A percentile compares a stretch with the other conserved stretches of the same genome.
Conservation (phyloP, 2,888 invertebrate species). For the Notodonta dromedarius region DNA sequence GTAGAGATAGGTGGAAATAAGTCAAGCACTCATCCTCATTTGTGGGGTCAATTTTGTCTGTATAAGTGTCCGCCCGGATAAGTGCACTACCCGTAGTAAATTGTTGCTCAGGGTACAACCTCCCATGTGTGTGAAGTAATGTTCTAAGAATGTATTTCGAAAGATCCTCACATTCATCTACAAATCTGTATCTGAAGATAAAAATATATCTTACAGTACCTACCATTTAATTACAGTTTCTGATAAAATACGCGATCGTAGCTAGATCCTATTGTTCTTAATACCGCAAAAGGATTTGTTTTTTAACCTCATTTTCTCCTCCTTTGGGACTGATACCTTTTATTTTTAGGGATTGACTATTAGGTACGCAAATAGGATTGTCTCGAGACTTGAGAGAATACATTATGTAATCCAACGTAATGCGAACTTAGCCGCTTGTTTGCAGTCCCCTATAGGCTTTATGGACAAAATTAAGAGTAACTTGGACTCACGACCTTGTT, state of each 20-base stretch:
- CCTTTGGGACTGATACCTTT: slow-evolving; percentile 36
- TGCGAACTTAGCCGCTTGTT: slow-evolving; percentile 39
- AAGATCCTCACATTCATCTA: no score
- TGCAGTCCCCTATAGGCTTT: slow-evolving; percentile 41
- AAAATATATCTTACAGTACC: background rate
- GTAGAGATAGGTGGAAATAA: no score
- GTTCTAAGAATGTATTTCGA: no score
- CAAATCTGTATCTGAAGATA: background rate
- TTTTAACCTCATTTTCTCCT: slow-evolving; percentile 42
- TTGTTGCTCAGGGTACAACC: no score
- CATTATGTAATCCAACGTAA: slow-evolving; percentile 43
- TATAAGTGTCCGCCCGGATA: no score
- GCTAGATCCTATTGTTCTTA: slow-evolving; percentile 23
- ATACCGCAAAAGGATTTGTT: slow-evolving; percentile 39
- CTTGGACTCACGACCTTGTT: slow-evolving; percentile 10
- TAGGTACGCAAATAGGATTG: slow-evolving; percentile 43
- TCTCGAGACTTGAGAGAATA: slow-evolving; percentile 31
- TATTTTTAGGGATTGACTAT: slow-evolving; percentile 36
- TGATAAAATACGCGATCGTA: background rate
- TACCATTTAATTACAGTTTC: background rate
- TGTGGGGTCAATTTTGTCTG: no score
- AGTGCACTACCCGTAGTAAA: no score
- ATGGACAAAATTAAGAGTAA: slow-evolving; percentile 26
- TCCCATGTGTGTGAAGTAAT: no score
- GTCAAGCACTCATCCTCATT: no score